Conservation (phyloP, 2,113 vertebrate species). For the Genyomyrus donnyi region DNA sequence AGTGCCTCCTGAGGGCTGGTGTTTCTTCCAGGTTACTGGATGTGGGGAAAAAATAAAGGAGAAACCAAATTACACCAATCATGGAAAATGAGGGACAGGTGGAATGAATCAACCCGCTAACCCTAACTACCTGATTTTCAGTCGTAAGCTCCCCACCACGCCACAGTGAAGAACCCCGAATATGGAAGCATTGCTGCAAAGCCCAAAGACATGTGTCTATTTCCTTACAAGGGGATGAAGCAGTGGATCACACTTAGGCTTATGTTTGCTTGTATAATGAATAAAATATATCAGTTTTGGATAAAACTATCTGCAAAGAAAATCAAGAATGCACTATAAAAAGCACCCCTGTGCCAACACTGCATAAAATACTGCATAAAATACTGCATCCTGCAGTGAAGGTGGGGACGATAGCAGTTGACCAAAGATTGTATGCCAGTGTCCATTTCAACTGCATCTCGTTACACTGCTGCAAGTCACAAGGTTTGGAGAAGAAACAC, state of each 20-base stretch:
- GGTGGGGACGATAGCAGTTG: neutral
- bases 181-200: neutral
- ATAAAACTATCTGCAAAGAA: neutral
- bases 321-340: neutral
- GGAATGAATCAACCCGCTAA: neutral
- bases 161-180: neutral
- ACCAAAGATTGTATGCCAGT: neutral
- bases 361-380: neutral
- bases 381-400: neutral
- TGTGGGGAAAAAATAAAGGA: neutral
- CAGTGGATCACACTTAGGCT: neutral
- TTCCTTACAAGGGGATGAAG: neutral
- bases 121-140: neutral
- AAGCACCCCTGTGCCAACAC: neutral
- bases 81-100: neutral
- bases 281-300: neutral
- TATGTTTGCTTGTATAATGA: neutral
- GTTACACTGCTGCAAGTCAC: conserved; percentile 21
- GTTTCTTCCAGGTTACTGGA: neutral
- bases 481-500: conserved; percentile 21
- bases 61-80: neutral
- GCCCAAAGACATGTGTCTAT: neutral
- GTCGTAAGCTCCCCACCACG: neutral
- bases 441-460: neutral
- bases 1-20: neutral